Conservation (phyloP, 92 coral and sea anemone genomes). For the Galaxea fascicularis region DNA sequence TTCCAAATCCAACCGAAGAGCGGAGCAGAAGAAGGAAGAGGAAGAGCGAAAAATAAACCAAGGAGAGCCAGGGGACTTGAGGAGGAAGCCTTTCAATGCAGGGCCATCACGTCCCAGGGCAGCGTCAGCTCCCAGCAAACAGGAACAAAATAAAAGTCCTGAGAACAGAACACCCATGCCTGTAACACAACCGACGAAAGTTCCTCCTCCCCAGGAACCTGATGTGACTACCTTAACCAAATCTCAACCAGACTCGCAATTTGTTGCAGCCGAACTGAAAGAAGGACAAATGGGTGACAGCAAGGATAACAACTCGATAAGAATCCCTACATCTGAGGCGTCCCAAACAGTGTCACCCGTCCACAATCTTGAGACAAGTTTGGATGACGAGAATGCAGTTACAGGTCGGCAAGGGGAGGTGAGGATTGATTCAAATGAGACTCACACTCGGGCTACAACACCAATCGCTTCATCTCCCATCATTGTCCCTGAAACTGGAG, state of each 20-base stretch:
- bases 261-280: background rate
- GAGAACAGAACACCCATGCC: background rate
- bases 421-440: background rate
- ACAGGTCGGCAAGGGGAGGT: background rate
- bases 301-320: background rate
- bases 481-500: background rate
- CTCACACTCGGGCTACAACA: background rate
- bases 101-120: constrained; percentile 53
- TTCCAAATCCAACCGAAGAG: constrained; percentile 74
- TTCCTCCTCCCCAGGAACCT: background rate
- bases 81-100: constrained; percentile 59
- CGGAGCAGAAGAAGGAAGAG: constrained; percentile 67
- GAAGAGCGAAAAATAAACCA: constrained; percentile 33
- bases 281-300: background rate
- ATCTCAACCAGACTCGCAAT: constrained; percentile 22
- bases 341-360: background rate
- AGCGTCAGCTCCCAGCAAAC: constrained; percentile 18
- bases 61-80: constrained; percentile 35
- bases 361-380: background rate
- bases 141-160: background rate
- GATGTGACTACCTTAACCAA: background rate
- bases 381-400: background rate
- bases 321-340: background rate
- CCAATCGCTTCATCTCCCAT: background rate
- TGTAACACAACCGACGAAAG: background rate